Base-by-base conservation (phyloP, 2,113 vertebrate genomes). In the Larimichthys crocea region DNA sequence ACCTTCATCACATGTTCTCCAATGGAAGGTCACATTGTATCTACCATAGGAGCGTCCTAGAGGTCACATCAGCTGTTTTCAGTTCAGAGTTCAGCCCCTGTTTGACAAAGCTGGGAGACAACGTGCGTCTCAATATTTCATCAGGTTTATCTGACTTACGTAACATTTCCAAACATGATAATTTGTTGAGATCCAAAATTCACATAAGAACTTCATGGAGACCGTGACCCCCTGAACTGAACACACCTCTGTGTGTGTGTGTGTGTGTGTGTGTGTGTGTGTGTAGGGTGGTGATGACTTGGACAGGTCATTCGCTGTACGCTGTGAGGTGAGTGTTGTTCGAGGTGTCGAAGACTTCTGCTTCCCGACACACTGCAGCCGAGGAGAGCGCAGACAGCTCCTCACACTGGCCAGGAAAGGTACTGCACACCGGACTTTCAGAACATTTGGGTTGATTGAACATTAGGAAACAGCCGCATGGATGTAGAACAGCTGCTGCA, bases 311-410 rank as follows among this genome's bases (percentile, higher is more conserved):
- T 95, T 93, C n/a, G 91, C 76, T 1, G 11, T 76, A 12, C 72
- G 74, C 42, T 95, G 94, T 69, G 91, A 93, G 53, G 82, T 94
- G 48, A 90, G 86, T 3, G 79, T 70, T 1, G 71, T 89, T 11
- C 92, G 95, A 19, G 82, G 74, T 1, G 73, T 95, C 3, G 94
- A 95, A 0, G 94, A 92, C 73, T 95, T 89, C 88, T 74, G 85
- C 75, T 95, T 95, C 62, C 94, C 94, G 4, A 90, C 89, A 29
- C 94, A 95, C 87, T 95, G 94, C 90, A 94, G 94, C 74, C 76
- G 95, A 71, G 95, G 93, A 46, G 95, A 95, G 75, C 92, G 95
- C 46, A 81, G 94, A 82, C 79, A 75, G 42, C 92, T 95, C 76
- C 87, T 91, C 78, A 67, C 72, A 1, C 81, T 95, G 83, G 91